phyloP scores from a whole-genome alignment of 1,140 invertebrate genomes.

The Pachypeltis micranthus region DNA sequence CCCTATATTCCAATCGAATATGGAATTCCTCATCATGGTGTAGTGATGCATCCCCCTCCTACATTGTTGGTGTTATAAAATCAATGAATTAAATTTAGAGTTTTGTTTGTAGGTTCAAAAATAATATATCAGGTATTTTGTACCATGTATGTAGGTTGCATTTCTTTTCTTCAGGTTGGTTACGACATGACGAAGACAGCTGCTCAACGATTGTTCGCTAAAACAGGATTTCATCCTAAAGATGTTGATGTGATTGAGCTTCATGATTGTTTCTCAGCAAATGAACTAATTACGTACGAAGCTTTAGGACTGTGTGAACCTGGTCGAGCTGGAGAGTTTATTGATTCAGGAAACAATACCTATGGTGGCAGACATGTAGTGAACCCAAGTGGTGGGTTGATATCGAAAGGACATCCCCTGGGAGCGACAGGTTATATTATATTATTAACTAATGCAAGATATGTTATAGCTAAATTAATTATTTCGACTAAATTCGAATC shows the following conservation, averaged over 20 bases:
- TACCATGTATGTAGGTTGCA: background rate
- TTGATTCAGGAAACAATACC: conserved; percentile 90
- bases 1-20: no score
- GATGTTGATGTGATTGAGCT: conserved; percentile 95
- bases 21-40: no score
- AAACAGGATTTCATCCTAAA: conserved; percentile 57
- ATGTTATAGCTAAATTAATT: no score
- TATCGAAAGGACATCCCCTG: conserved; percentile 96
- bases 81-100: no score
- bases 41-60: no score
- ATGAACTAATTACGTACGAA: conserved; percentile 96
- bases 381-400: conserved; percentile 95
- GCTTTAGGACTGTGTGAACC: conserved; percentile 82
- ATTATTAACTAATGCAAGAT: no score
- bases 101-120: background rate
- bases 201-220: conserved; percentile 65
- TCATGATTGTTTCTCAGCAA: conserved; percentile 98
- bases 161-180: conserved; percentile 49
- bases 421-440: conserved; percentile 93
- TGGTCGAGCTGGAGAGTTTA: conserved; percentile 82
- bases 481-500: no score
- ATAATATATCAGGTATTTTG: background rate
- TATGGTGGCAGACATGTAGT: conserved; percentile 95
- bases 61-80: conserved; percentile 10
- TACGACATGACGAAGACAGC: conserved; percentile 91